Conservation (phyloP, 2,797 vertebrate species). For the Scleropages formosus region DNA sequence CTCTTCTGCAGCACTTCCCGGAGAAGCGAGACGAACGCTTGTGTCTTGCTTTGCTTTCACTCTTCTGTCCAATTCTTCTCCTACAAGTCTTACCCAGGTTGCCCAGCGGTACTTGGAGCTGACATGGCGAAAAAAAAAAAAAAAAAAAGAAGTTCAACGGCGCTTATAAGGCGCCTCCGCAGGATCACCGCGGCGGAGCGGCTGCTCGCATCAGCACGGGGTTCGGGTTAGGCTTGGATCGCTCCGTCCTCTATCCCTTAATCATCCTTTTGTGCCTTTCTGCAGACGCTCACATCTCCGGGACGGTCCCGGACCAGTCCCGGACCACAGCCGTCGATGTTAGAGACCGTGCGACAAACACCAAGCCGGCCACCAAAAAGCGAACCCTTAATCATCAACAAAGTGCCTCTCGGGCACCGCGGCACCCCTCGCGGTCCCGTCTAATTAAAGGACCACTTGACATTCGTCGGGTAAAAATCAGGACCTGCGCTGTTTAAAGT, state of each 20-base stretch:
- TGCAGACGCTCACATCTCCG: neutral
- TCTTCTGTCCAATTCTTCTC: too few species aligned
- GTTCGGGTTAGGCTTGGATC: neutral
- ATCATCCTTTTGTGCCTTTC: too few species aligned
- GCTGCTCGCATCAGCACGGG: neutral
- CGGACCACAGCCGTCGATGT: neutral
- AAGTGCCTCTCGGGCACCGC: neutral
- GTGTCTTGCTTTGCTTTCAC: too few species aligned
- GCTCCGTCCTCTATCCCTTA: too few species aligned
- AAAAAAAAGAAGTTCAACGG: neutral
- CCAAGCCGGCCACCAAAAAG: neutral
- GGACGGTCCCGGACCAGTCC: neutral
- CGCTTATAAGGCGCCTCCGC: neutral
- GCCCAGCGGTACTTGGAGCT: neutral
- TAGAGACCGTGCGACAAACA: neutral
- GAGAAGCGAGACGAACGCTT: too few species aligned
- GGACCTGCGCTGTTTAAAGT: conserved; percentile 23
- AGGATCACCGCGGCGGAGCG: neutral
- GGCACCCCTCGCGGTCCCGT: neutral
- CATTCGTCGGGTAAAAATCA: conserved; percentile 18
- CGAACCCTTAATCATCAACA: neutral
- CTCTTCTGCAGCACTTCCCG: too few species aligned
- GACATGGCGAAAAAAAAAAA: neutral
- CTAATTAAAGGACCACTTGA: conserved; percentile 27
- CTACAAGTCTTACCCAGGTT: too few species aligned